Evolutionary conservation across 1,140 invertebrate species (phyloP).

Genomic region (Sipha flava): DNA sequence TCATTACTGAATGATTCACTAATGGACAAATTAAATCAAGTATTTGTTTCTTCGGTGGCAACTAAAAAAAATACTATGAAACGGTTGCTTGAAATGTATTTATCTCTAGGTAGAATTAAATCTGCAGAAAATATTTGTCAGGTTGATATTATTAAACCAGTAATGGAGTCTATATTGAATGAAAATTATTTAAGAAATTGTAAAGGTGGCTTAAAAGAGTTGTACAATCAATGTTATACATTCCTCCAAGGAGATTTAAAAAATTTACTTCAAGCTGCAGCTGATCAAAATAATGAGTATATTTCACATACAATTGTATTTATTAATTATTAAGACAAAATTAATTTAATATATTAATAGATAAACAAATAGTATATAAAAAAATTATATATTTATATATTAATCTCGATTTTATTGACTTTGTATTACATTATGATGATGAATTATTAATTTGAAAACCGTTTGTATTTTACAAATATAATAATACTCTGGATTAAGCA

Average conservation of each 20-base stretch:
- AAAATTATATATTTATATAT: too few species aligned
- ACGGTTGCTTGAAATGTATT: background rate
- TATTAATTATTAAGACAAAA: too few species aligned
- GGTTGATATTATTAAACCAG: background rate
- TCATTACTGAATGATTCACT: background rate
- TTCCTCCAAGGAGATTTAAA: background rate
- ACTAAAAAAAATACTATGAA: background rate
- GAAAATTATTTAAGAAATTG: constrained; percentile 13
- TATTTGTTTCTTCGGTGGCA: constrained; percentile 3
- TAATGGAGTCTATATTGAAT: background rate
- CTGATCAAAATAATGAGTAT: background rate
- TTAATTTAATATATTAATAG: too few species aligned
- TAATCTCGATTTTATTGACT: too few species aligned
- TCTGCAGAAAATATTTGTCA: background rate
- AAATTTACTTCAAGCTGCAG: constrained; percentile 17
- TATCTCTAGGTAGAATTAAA: background rate
- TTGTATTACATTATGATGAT: too few species aligned
- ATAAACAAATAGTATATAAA: too few species aligned
- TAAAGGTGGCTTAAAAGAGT: constrained; percentile 15
- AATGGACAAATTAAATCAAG: background rate
- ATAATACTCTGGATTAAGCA: too few species aligned
- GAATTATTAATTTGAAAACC: too few species aligned
- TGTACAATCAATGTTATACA: background rate
- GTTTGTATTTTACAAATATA: too few species aligned
- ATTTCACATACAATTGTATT: background rate